Conservation (phyloP, 92 coral and sea anemone genomes). For the Plumapathes pennacea region DNA sequence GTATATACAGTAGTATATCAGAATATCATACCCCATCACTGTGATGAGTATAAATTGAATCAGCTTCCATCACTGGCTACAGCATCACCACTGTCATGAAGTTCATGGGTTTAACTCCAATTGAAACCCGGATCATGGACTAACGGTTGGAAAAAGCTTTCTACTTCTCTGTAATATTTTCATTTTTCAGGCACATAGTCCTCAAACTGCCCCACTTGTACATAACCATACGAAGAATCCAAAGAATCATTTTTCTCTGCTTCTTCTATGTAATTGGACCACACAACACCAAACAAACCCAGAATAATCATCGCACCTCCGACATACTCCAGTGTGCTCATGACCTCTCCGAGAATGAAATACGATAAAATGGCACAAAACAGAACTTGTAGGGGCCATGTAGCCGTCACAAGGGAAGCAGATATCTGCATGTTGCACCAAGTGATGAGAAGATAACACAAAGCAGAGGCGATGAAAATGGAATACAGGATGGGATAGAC, state of each 20-base stretch:
- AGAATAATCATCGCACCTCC: slow-evolving; percentile 64
- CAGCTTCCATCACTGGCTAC: too few relatives aligned
- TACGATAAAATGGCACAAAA: slow-evolving; percentile 79
- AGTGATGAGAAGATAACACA: slow-evolving; percentile 73
- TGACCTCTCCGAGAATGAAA: slow-evolving; percentile 63
- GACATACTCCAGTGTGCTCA: slow-evolving; percentile 46
- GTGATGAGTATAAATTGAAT: too few relatives aligned
- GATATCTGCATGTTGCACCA: slow-evolving; percentile 92
- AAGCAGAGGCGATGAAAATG: slow-evolving; percentile 66
- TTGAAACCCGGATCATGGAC: too few relatives aligned
- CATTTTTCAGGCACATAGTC: slow-evolving; percentile 34
- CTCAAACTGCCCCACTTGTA: slow-evolving; percentile 42
- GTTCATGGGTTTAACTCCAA: too few relatives aligned
- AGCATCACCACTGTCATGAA: too few relatives aligned
- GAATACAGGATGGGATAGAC: slow-evolving; percentile 76
- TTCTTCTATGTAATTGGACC: slow-evolving; percentile 72
- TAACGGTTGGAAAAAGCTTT: not conserved
- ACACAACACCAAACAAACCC: slow-evolving; percentile 67
- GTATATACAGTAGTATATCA: too few relatives aligned
- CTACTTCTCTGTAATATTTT: not conserved
- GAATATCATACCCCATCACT: too few relatives aligned
- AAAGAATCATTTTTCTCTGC: slow-evolving; percentile 7
- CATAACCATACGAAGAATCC: slow-evolving; percentile 50
- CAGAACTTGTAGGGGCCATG: slow-evolving; percentile 81
- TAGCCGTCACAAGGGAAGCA: slow-evolving; percentile 78